Percentiles rank a stretch among this genome's conserved stretches.
Evolutionary conservation across 2,113 vertebrate species (phyloP).

Genomic region (Paracanthobrama guichenoti): DNA sequence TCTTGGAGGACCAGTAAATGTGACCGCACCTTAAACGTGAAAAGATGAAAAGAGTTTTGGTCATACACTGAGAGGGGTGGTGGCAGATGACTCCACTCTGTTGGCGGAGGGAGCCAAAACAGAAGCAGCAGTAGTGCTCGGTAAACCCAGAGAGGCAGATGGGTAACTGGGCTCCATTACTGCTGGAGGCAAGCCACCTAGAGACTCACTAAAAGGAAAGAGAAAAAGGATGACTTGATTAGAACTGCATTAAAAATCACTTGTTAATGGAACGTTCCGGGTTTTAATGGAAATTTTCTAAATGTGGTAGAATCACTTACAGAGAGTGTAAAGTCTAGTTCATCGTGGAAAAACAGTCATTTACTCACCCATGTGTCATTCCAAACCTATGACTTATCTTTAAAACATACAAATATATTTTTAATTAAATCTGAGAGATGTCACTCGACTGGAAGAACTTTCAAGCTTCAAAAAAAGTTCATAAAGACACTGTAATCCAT

Average conservation of each 20-base stretch:
- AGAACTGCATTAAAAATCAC: not conserved
- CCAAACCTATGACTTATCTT: not conserved
- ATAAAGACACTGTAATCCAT: no score
- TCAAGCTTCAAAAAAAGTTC: no score
- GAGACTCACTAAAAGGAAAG: constrained; percentile 67
- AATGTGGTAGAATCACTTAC: no score
- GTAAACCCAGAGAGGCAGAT: constrained; percentile 72
- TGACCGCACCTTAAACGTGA: not conserved
- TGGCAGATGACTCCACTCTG: constrained; percentile 59
- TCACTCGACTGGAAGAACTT: no score
- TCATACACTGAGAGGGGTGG: constrained; percentile 48
- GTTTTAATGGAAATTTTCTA: no score
- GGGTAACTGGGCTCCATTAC: constrained; percentile 71
- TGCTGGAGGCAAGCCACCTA: constrained; percentile 64
- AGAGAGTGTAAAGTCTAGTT: no score
- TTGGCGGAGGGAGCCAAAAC: constrained; percentile 56
- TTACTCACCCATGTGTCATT: not conserved
- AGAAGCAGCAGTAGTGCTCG: constrained; percentile 66
- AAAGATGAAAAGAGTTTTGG: not conserved
- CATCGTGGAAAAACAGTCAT: not conserved
- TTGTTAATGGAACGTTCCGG: not conserved
- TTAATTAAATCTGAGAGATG: no score
- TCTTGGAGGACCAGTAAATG: not conserved
- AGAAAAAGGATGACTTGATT: not conserved
- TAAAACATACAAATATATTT: no score